Conservation (phyloP, 2,797 vertebrate genomes). For the Mormyrops attenuatus region DNA sequence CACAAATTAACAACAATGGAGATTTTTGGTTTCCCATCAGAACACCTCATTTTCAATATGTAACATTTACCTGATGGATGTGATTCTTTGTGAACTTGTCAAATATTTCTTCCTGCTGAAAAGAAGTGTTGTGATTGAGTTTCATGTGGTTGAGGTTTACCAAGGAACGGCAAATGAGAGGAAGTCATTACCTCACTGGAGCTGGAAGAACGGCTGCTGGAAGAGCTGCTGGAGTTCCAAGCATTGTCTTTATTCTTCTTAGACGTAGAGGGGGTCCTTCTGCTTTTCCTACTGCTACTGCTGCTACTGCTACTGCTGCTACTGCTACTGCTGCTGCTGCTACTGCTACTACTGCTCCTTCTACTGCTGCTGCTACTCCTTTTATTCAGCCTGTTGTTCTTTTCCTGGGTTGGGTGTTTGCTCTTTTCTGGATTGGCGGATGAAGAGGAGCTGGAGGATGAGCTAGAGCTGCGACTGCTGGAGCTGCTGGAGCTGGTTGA, state of each 20-base stretch:
- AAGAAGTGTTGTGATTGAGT: conserved; percentile 4
- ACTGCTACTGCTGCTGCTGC: background rate
- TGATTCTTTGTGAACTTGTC: conserved; percentile 45
- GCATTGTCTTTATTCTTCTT: background rate
- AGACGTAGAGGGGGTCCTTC: background rate
- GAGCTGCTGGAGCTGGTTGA: conserved; percentile 35
- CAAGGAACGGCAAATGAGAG: background rate
- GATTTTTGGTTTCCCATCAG: background rate
- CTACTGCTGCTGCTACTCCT: background rate
- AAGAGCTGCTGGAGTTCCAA: conserved; percentile 25
- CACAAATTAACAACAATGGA: background rate
- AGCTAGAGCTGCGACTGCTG: conserved; percentile 13
- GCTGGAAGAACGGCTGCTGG: conserved; percentile 24
- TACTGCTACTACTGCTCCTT: rapidly evolving
- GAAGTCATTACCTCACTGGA: conserved; percentile 25
- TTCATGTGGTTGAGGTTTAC: background rate
- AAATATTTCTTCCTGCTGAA: conserved; percentile 42
- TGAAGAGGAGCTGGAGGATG: background rate
- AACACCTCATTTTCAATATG: background rate
- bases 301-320: background rate
- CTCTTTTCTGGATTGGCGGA: background rate
- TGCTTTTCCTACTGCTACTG: conserved; percentile 1
- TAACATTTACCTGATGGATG: conserved; percentile 43
- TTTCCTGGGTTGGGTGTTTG: background rate
- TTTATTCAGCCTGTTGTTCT: background rate